These are phyloP conservation scores for Elachura formosa DNA, from an alignment of 2,113 vertebrate genomes.

Conservation along the genomic window DNA sequence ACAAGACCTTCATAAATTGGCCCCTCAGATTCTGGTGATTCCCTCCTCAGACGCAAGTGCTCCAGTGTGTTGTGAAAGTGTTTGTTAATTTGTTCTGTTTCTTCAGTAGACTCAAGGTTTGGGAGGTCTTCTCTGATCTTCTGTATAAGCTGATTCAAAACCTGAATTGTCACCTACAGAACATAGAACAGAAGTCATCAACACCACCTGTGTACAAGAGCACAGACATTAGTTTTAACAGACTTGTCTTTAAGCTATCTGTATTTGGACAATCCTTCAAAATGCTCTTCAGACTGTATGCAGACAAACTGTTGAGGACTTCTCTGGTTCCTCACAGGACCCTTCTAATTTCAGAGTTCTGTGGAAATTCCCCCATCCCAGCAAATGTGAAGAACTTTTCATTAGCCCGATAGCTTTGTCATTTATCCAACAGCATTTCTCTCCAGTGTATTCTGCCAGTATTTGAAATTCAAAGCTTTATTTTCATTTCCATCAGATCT, in stretches of 20 bases:
- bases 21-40: slow-evolving; percentile 91
- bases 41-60: slow-evolving; percentile 91
- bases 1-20: slow-evolving; percentile 92
- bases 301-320: not conserved
- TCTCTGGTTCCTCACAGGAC: not conserved
- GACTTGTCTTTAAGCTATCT: not conserved
- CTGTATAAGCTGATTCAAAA: slow-evolving; percentile 97
- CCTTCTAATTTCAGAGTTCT: not conserved
- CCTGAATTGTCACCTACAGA: slow-evolving; percentile 91
- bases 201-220: not conserved
- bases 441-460: not conserved
- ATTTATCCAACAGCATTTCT: not conserved
- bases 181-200: not conserved
- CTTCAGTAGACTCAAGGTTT: slow-evolving; percentile 94
- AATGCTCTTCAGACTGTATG: not conserved
- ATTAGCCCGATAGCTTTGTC: not conserved
- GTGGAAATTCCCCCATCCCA: not conserved
- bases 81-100: slow-evolving; percentile 99
- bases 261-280: not conserved
- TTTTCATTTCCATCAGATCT: not conserved
- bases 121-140: slow-evolving; percentile 98
- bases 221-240: not conserved
- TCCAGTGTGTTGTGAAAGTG: slow-evolving; percentile 99
- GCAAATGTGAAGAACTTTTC: not conserved
- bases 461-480: not conserved